Base-by-base conservation (phyloP, 2,797 vertebrate genomes). In the Poecilia wingei region DNA sequence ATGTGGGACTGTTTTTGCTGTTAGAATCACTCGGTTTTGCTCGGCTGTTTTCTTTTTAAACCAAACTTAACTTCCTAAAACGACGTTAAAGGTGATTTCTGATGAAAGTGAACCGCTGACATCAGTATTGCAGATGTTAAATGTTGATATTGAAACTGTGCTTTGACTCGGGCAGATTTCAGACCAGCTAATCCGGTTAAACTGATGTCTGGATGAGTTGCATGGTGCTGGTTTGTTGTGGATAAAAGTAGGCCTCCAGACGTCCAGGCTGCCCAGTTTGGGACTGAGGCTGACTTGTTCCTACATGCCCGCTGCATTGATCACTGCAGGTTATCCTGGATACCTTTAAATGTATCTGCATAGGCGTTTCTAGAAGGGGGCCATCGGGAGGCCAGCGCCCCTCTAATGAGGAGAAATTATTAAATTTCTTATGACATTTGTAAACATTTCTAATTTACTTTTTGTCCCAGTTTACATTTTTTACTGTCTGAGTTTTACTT, bases 251-350 rank as follows among this genome's bases (percentile, higher is more conserved):
- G 61, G 61, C 39, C 64, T 77, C 69, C 16, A 79, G 31, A 69
- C n/a, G n/a, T 59, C 51, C 53, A 66, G 61, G 41, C 74, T 72
- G 7, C 69, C 39, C 69, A 22, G 25, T 41, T 22, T 36, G 43
- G 43, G 71, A 71, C 36, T 25, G 72, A 6, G 78, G 73, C 87
- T 84, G 79, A 80, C 91, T 72, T 94, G 91, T 49, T 93, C 49
- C 13, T 72, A 93, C 94, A 94, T 94, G 92, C n/a, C 89, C 92
- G 28, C 8, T 28, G 61, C 71, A 28, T n/a, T 69, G 61, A 85
- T 79, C 73, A 66, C 33, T 31, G 4, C 73, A 12, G 57, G 5
- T 3, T 74, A 59, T 59, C 46, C 6, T 72, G 10, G 76, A 43
- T 20, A 16, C 3, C 0, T 69, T 64, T 9, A 12, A 59, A 13